Evolutionary conservation across 2,888 invertebrate genomes (phyloP).

Genomic region (Sminthurides aquaticus): DNA sequence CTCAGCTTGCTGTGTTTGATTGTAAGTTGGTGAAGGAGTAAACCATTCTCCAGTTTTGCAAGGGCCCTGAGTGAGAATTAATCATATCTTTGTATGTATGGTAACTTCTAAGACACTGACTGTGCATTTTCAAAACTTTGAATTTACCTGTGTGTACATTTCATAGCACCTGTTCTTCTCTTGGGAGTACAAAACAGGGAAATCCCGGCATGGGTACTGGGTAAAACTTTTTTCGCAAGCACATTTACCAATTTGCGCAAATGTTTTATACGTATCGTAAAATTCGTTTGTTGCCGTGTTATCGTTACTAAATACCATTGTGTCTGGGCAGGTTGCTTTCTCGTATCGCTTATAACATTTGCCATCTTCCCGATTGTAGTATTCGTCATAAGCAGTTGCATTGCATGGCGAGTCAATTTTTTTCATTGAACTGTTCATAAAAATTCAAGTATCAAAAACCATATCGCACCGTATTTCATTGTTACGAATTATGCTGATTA

Average conservation of each 20-base stretch:
- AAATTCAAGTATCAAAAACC: too few species aligned
- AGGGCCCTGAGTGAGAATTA: neutral
- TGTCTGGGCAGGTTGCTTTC: neutral
- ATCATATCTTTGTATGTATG: too few species aligned
- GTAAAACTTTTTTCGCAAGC: neutral
- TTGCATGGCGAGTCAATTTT: too few species aligned
- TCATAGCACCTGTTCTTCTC: neutral
- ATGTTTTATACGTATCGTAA: neutral
- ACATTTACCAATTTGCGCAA: neutral
- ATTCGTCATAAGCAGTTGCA: too few species aligned
- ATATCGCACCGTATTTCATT: too few species aligned
- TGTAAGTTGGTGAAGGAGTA: neutral
- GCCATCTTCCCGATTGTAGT: neutral
- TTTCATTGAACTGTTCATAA: too few species aligned
- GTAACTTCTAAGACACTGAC: too few species aligned
- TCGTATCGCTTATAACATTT: neutral
- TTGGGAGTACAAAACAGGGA: neutral
- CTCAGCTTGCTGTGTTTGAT: neutral
- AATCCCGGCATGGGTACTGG: neutral
- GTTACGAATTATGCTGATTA: too few species aligned
- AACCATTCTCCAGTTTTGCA: neutral
- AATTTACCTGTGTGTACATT: neutral
- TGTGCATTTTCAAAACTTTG: neutral
- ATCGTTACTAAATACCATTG: neutral
- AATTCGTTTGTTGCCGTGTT: neutral